Percentiles rank a stretch among this genome's conserved stretches.
Conservation (phyloP, 2,113 vertebrate genomes). For the Geococcyx californianus region DNA sequence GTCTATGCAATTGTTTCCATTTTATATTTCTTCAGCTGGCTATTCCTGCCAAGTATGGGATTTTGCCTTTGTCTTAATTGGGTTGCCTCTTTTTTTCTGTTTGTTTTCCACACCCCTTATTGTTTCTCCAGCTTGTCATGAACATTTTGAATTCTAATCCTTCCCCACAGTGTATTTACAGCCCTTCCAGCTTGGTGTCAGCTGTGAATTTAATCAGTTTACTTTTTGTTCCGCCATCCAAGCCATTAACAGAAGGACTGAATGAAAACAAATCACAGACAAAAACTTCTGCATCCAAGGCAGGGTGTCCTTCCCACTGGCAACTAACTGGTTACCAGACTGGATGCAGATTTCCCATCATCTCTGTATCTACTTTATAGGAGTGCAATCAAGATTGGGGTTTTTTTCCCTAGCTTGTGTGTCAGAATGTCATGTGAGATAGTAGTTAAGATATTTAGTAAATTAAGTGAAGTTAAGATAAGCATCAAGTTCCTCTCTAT, state of each 20-base stretch:
- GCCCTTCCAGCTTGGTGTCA: conserved; percentile 24
- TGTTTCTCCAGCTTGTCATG: neutral
- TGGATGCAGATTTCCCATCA: neutral
- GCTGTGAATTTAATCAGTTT: conserved; percentile 51
- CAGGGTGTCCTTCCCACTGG: neutral
- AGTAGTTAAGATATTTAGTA: neutral
- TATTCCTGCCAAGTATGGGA: neutral
- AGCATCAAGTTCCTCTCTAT: neutral
- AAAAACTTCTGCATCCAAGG: neutral
- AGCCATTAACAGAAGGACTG: neutral
- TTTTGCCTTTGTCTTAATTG: neutral
- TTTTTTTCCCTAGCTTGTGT: neutral
- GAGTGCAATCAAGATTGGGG: neutral
- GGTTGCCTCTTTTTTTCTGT: neutral
- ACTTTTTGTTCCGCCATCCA: neutral
- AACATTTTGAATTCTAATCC: conserved; percentile 34
- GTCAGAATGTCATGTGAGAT: neutral
- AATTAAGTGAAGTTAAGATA: neutral
- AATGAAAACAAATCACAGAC: neutral
- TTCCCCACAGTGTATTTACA: conserved; percentile 27
- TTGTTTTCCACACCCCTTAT: neutral
- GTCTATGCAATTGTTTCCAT: neutral
- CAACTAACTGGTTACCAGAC: neutral
- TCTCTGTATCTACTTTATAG: neutral
- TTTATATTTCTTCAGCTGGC: neutral